Evolutionary conservation across 2,797 vertebrate species (phyloP).

Genomic region (Chiloscyllium punctatum): DNA sequence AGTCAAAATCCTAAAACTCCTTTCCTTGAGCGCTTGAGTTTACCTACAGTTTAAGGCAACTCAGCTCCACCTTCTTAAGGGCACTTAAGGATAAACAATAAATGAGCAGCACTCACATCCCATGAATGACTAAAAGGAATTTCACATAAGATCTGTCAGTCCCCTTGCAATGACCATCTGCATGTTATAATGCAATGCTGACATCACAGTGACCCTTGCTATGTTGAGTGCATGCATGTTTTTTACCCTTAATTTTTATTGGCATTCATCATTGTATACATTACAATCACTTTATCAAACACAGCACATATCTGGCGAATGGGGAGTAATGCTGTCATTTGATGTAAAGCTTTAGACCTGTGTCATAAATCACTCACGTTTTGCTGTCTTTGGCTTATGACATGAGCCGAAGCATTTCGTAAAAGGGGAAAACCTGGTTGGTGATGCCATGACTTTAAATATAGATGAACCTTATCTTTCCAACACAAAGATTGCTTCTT

Average conservation of each 20-base stretch:
- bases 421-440: not conserved
- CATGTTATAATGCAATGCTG: not conserved
- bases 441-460: not conserved
- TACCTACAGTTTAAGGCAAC: too few species aligned
- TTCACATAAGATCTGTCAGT: not conserved
- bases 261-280: not conserved
- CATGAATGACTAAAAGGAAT: too few species aligned
- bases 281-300: not conserved
- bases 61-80: too few species aligned
- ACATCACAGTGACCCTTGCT: not conserved
- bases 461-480: not conserved
- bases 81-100: too few species aligned
- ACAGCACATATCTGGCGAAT: not conserved
- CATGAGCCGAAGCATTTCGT: not conserved
- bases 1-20: too few species aligned
- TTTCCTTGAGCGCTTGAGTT: too few species aligned
- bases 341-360: not conserved
- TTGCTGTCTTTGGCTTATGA: not conserved
- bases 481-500: not conserved
- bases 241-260: not conserved
- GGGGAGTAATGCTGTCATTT: not conserved
- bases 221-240: not conserved
- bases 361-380: constrained; percentile 1
- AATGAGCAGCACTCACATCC: too few species aligned
- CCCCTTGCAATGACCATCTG: not conserved